These are phyloP conservation scores for Thysanoteuthis rhombus DNA, from an alignment of 2,888 invertebrate species.

Conservation along the genomic window DNA sequence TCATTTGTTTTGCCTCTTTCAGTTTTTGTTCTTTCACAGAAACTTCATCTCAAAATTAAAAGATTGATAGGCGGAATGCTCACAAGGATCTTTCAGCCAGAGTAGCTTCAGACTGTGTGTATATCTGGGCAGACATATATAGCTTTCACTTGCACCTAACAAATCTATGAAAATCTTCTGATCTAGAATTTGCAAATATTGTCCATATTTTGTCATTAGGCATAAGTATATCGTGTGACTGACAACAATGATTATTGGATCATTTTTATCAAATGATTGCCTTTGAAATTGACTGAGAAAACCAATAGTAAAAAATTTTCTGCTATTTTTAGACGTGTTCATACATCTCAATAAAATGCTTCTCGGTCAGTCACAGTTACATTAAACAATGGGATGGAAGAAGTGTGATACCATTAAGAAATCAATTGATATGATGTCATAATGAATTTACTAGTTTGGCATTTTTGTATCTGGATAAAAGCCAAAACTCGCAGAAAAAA, in stretches of 20 bases:
- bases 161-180: not conserved
- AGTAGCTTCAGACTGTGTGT: not conserved
- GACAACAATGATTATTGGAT: not conserved
- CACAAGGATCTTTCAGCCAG: not conserved
- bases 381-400: too few species aligned
- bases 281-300: too few species aligned
- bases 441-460: too few species aligned
- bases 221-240: not conserved
- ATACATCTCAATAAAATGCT: too few species aligned
- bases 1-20: not conserved
- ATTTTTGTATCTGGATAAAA: too few species aligned
- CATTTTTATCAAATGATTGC: not conserved
- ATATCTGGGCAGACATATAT: not conserved
- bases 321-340: too few species aligned
- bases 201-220: not conserved
- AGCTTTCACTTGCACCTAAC: not conserved
- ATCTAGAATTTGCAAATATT: not conserved
- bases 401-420: too few species aligned
- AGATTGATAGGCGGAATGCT: not conserved
- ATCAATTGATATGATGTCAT: too few species aligned
- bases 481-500: too few species aligned
- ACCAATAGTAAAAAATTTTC: too few species aligned
- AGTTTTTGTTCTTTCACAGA: not conserved
- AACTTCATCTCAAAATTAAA: not conserved
- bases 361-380: too few species aligned